Percentiles rank a stretch among this genome's conserved stretches.
These are phyloP conservation scores for Lordiphosa fenestrarum DNA, from an alignment of 2,888 invertebrate species.

Conservation along the genomic window DNA sequence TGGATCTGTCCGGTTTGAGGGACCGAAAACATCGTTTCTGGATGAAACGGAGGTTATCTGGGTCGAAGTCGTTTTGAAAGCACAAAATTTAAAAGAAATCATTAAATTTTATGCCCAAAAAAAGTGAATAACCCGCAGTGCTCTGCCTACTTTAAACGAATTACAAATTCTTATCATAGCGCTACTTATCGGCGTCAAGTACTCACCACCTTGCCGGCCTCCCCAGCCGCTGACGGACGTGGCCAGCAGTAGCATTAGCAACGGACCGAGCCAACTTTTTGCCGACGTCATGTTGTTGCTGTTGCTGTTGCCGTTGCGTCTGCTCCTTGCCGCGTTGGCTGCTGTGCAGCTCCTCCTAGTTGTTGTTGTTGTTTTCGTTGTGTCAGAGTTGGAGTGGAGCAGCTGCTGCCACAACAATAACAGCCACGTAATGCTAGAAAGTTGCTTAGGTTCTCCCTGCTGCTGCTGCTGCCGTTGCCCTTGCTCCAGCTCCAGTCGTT, in stretches of 20 bases:
- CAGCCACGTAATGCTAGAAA: slow-evolving; percentile 69
- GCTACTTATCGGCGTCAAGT: slow-evolving; percentile 58
- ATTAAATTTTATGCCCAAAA: too few relatives aligned
- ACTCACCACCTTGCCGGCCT: slow-evolving; percentile 79
- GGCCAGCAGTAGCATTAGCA: slow-evolving; percentile 71
- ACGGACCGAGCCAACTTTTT: slow-evolving; percentile 65
- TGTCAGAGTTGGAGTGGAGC: slow-evolving; percentile 23
- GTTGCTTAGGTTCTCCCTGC: slow-evolving; percentile 41
- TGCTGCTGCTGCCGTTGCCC: slow-evolving; percentile 15
- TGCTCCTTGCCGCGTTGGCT: slow-evolving; percentile 6
- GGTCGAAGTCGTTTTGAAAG: too few relatives aligned
- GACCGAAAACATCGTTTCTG: too few relatives aligned
- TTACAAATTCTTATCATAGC: slow-evolving; percentile 71
- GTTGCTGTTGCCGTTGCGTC: slow-evolving; percentile 27
- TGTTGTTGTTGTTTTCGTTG: slow-evolving; percentile 38
- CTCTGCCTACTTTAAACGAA: slow-evolving; percentile 39
- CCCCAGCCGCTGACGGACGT: slow-evolving; percentile 76
- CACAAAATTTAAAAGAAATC: too few relatives aligned
- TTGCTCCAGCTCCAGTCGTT: slow-evolving; percentile 37
- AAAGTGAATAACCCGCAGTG: too few relatives aligned
- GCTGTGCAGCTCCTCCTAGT: slow-evolving; percentile 17
- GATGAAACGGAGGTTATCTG: too few relatives aligned
- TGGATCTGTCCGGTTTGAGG: too few relatives aligned
- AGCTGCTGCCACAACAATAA: slow-evolving; percentile 67
- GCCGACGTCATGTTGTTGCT: slow-evolving; percentile 56